Evolutionary conservation across 2,797 vertebrate genomes (phyloP), one percentile per base, ranked within the genome.

Genomic region (Prunella strophiata): DNA sequence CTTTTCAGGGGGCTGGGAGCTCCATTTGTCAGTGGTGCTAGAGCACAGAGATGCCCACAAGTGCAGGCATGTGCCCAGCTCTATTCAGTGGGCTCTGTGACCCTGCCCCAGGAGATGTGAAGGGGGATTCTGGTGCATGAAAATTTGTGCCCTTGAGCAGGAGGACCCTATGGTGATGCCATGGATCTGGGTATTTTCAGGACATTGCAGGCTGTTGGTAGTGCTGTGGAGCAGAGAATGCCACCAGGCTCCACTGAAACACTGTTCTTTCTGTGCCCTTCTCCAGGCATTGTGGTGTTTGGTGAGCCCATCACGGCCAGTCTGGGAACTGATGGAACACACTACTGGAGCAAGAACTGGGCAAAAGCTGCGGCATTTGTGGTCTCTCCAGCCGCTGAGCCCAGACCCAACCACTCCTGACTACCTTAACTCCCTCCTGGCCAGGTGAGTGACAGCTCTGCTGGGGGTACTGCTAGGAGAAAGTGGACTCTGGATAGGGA

Each of bases 271-370:
- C n/a, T 70, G 17, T 58, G 36, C 40, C 23, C 4, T 58, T 91
- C 55, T 81, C 16, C 82, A 99, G 99, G 99, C 94, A 99, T 99
- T 4, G 99, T 99, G 91, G 99, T 99, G 93, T 99, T 99, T 95
- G 99, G 99, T 26, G 99, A 99, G 97, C 99, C 99, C 73, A 99
- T 99, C 98, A 98, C 99, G 0, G 99, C 99, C 96, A 99, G 99
- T 92, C 98, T 99, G 11, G 99, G 99, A 55, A 99, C 98, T 9
- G 99, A 99, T 11, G 99, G 99, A 77, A 99, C 99, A 7, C 99
- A 99, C 97, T 99, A 99, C 96, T 99, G 99, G 99, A 99, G 99
- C 98, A 99, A 99, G 98, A 99, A 99, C 93, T 99, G 99, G 99
- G 99, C 99, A 68, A 99, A 99, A 96, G 99, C 99, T 2, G 99